Evolutionary conservation across 2,888 invertebrate genomes (phyloP).

Genomic region (Limnephilus rhombicus): DNA sequence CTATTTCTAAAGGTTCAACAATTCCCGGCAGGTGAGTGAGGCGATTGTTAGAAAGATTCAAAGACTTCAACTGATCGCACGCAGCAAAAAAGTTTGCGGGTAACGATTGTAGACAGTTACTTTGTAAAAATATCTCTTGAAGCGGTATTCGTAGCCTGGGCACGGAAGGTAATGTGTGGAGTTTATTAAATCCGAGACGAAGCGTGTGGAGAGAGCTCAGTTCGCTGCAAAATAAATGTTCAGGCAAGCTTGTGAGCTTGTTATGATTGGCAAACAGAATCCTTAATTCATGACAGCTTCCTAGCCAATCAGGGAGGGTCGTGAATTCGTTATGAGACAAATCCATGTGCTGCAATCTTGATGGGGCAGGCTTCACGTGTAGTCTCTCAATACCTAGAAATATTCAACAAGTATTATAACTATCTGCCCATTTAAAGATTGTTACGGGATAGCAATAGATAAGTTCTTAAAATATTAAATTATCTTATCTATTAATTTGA

Average conservation of each 20-base stretch:
- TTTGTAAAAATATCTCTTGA: constrained; percentile 85
- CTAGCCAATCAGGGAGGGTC: constrained; percentile 87
- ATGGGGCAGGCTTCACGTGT: constrained; percentile 83
- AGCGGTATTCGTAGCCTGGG: constrained; percentile 81
- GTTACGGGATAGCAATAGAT: not conserved
- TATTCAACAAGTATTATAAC: not conserved
- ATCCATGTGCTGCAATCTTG: constrained; percentile 85
- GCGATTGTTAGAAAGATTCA: constrained; percentile 90
- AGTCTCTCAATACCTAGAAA: constrained; percentile 84
- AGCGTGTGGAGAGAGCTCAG: constrained; percentile 84
- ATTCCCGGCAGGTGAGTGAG: constrained; percentile 83
- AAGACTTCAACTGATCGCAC: constrained; percentile 80
- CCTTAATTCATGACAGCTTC: constrained; percentile 84
- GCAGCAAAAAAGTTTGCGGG: constrained; percentile 88
- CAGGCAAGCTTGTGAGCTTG: constrained; percentile 82
- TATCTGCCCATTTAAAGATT: not conserved
- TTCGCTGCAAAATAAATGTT: constrained; percentile 86
- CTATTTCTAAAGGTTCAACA: constrained; percentile 81
- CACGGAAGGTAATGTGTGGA: constrained; percentile 85
- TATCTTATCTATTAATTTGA: no score
- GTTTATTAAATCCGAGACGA: constrained; percentile 87
- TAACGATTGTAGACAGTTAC: constrained; percentile 85
- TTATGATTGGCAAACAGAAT: constrained; percentile 88
- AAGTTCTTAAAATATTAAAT: not conserved
- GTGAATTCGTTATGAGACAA: constrained; percentile 88